Evolutionary conservation across 2,797 vertebrate species (phyloP).

Genomic region (Phrynocephalus forsythii): DNA sequence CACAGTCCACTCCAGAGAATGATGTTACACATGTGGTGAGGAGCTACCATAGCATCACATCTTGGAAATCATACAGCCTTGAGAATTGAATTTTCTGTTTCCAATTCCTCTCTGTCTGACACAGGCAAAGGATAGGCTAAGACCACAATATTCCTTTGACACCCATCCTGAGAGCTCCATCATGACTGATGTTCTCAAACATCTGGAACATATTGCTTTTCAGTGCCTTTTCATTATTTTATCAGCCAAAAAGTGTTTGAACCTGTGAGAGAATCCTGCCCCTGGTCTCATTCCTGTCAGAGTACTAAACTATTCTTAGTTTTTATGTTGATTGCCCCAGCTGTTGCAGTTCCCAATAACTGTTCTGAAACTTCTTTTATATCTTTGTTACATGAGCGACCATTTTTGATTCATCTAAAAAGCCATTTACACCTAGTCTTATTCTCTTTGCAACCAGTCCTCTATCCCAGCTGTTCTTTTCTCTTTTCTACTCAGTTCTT

Average conservation of each 20-base stretch:
- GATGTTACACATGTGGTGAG: background rate
- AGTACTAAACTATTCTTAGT: conserved; percentile 11
- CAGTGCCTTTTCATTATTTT: background rate
- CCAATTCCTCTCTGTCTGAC: background rate
- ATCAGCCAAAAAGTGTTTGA: background rate
- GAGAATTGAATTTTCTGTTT: background rate
- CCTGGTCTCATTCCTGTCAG: conserved; percentile 3
- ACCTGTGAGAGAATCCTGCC: background rate
- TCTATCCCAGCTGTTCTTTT: conserved; percentile 30
- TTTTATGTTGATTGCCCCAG: conserved; percentile 27
- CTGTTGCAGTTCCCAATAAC: conserved; percentile 22
- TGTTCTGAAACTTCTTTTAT: conserved; percentile 40
- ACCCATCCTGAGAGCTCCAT: background rate
- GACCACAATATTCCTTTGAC: background rate
- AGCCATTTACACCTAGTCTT: conserved; percentile 34
- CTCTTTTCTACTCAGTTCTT: conserved; percentile 16
- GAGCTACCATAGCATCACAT: background rate
- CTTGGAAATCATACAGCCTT: background rate
- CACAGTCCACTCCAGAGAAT: background rate
- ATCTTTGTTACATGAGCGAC: conserved; percentile 23
- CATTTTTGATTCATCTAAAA: conserved; percentile 44
- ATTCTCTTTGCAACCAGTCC: conserved; percentile 33
- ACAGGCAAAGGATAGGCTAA: background rate
- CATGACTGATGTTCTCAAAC: background rate
- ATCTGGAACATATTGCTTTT: background rate